Base-by-base conservation (phyloP, 2,113 vertebrate species). In the Datnioides undecimradiatus region DNA sequence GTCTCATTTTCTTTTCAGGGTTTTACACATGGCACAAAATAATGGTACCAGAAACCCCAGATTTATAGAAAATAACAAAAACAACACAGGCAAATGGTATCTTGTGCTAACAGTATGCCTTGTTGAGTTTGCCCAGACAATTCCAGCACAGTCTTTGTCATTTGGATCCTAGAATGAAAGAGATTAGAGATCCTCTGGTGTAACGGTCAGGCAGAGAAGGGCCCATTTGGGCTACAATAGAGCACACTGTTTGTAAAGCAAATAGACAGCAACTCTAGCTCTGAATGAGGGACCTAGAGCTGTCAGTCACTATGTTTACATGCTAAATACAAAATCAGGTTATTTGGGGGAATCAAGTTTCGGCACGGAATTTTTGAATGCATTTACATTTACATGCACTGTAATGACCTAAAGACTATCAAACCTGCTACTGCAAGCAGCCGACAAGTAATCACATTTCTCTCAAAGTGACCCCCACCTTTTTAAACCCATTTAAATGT, bases 211-310 rank as follows among this genome's bases (percentile, higher is more conserved):
- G 45, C 48, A 41, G 33, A 74, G 59, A 82, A 58, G 8, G 73
- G 14, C 73, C 70, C 49, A 34, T 76, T 78, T 57, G 36, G 25
- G 14, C 8, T 13, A 66, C 73, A 71, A 65, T 73, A 41, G 65
- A 70, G 36, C 68, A n/a, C 55, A 49, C 0, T 60, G 77, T 79
- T 73, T 87, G 72, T 70, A 63, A 78, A 73, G 57, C 62, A 86
- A 86, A 87, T 21, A 76, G 64, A 63, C 51, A 59, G 51, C 38
- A 76, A 70, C 45, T 46, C 38, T 17, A 34, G 29, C 25, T 70
- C 55, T 71, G 60, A 57, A 38, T 73, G 57, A 69, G 33, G 40
- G 64, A 79, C 31, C 21, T 36, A 49, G 40, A 63, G n/a, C 71
- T 65, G 73, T 74, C 34, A 66, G 48, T 80, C 73, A 62, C 33